Percentiles rank a stretch among this genome's conserved stretches.
Evolutionary conservation across 2,113 vertebrate genomes (phyloP).

Genomic region (Burhinus oedicnemus): DNA sequence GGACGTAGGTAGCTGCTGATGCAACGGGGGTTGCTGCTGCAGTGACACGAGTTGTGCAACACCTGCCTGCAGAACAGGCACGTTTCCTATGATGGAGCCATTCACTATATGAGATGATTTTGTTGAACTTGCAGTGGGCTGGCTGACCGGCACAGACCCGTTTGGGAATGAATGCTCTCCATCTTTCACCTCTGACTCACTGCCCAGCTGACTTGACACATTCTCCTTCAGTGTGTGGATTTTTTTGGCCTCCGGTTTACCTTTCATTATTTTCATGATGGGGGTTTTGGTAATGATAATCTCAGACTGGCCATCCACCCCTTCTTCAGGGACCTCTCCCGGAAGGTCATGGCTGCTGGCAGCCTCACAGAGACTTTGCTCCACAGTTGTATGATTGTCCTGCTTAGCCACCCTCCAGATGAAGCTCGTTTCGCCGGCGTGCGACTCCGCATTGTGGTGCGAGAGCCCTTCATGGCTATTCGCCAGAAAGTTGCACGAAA

Average conservation of each 20-base stretch:
- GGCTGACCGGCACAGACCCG: constrained; percentile 72
- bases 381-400: constrained; percentile 81
- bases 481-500: constrained; percentile 84
- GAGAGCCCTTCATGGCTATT: constrained; percentile 91
- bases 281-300: constrained; percentile 97
- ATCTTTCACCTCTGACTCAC: constrained; percentile 70
- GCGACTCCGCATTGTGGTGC: constrained; percentile 88
- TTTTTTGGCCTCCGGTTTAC: constrained; percentile 91
- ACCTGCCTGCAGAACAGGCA: constrained; percentile 89
- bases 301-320: constrained; percentile 75
- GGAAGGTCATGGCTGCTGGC: constrained; percentile 33
- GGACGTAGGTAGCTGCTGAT: constrained; percentile 80
- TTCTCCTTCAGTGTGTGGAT: constrained; percentile 86
- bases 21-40: constrained; percentile 81
- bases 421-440: constrained; percentile 77
- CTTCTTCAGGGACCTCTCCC: constrained; percentile 60
- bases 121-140: constrained; percentile 72
- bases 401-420: constrained; percentile 84
- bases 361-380: constrained; percentile 81
- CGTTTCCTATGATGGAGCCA: constrained; percentile 83
- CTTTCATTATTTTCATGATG: constrained; percentile 97
- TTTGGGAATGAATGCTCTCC: constrained; percentile 82
- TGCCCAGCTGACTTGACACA: constrained; percentile 53
- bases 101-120: constrained; percentile 83
- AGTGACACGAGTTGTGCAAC: constrained; percentile 92